Conservation (phyloP, 1,140 invertebrate species). For the Cepaea nemoralis region DNA sequence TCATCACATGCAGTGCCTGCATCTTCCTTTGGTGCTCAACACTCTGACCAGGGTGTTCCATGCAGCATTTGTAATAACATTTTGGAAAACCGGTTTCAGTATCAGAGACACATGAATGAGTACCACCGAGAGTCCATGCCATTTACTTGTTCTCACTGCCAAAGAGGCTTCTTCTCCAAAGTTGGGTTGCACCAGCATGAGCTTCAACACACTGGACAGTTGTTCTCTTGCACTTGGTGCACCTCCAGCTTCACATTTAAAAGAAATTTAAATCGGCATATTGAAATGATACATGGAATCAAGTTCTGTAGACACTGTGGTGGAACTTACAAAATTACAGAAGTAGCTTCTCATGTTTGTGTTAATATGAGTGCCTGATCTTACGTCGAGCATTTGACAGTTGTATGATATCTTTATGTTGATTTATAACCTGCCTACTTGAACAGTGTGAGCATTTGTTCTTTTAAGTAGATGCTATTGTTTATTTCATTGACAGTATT, state of each 20-base stretch:
- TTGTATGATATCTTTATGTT: not conserved
- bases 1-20: not conserved
- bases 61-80: not conserved
- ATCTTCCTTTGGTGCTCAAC: not conserved
- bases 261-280: slow-evolving; percentile 25
- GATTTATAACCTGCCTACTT: not conserved
- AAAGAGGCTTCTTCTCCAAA: slow-evolving; percentile 35
- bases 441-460: not conserved
- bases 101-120: slow-evolving; percentile 32
- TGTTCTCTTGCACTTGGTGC: slow-evolving; percentile 19
- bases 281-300: slow-evolving; percentile 24
- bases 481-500: no score
- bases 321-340: not conserved
- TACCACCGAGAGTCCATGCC: slow-evolving; percentile 20
- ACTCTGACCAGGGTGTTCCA: not conserved
- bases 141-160: slow-evolving; percentile 21
- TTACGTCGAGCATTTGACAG: not conserved
- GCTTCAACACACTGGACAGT: slow-evolving; percentile 3
- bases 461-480: no score
- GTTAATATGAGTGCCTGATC: not conserved
- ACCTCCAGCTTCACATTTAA: slow-evolving; percentile 27
- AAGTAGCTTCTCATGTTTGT: slow-evolving; percentile 5
- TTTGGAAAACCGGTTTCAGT: slow-evolving; percentile 16
- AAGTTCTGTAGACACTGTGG: slow-evolving; percentile 31
- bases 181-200: slow-evolving; percentile 28